Percentiles rank a stretch among this genome's conserved stretches.
Evolutionary conservation across 1,140 invertebrate genomes (phyloP).

Genomic region (Hormaphis cornu): DNA sequence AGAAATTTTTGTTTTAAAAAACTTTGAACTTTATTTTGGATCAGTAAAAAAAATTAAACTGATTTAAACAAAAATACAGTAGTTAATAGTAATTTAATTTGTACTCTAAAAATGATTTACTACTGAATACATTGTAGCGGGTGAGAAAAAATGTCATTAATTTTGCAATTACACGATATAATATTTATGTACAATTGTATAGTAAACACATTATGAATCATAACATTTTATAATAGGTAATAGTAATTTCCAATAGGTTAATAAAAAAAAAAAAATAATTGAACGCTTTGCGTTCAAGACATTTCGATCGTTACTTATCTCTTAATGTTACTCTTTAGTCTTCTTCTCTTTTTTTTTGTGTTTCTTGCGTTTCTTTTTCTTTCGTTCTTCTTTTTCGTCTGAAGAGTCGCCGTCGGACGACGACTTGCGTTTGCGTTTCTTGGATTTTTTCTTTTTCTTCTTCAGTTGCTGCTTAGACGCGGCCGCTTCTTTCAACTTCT

Average conservation of each 20-base stretch:
- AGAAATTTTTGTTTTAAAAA: background rate
- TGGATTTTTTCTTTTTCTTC: constrained; percentile 45
- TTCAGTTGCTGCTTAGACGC: constrained; percentile 48
- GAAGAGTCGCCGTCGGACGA: constrained; percentile 36
- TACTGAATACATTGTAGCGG: background rate
- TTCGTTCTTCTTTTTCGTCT: constrained; percentile 36
- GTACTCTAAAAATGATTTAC: background rate
- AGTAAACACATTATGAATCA: too few relatives aligned
- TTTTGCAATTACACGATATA: too few relatives aligned
- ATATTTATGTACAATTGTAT: too few relatives aligned
- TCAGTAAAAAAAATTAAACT: background rate
- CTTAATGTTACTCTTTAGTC: constrained; percentile 22
- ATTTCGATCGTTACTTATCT: background rate
- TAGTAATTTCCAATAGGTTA: too few relatives aligned
- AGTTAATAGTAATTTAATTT: background rate
- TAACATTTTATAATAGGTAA: too few relatives aligned
- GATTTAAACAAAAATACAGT: background rate
- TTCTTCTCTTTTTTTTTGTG: constrained; percentile 42
- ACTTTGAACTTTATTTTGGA: background rate
- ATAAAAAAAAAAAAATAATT: too few relatives aligned
- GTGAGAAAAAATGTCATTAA: too few relatives aligned
- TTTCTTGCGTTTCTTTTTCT: constrained; percentile 41
- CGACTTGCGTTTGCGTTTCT: constrained; percentile 38
- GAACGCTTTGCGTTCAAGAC: background rate
- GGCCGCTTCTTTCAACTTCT: constrained; percentile 39